A percentile compares a stretch with the other conserved stretches of the same genome.
phyloP scores from a whole-genome alignment of 1,140 invertebrate species.

The Meloidogyne hapla region DNA sequence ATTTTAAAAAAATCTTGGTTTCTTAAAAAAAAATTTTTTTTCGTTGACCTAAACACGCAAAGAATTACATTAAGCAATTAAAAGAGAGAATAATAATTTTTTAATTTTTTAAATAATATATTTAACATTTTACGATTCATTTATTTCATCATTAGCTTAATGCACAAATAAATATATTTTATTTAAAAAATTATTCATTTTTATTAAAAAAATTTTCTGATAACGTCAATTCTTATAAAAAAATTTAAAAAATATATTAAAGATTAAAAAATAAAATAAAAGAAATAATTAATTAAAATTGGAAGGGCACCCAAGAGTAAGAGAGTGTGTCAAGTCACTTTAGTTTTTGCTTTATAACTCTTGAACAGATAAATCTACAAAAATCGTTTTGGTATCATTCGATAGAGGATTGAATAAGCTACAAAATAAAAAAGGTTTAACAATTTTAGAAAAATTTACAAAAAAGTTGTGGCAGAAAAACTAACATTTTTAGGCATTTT shows the following conservation, averaged over 20 bases:
- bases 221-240: background rate
- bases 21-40: background rate
- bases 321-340: background rate
- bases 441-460: background rate
- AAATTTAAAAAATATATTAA: background rate
- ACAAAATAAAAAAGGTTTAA: background rate
- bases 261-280: background rate
- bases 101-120: too few relatives aligned
- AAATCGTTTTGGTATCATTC: background rate
- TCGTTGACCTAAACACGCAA: background rate
- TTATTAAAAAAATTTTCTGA: background rate
- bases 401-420: background rate
- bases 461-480: background rate
- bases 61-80: background rate
- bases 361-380: background rate
- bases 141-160: conserved; percentile 1
- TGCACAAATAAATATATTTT: background rate
- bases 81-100: too few relatives aligned
- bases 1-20: too few relatives aligned
- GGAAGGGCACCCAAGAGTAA: too few relatives aligned
- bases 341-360: background rate
- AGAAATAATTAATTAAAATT: too few relatives aligned
- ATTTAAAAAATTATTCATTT: background rate
- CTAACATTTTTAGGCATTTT: background rate
- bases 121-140: background rate